phyloP scores from a whole-genome alignment of 2,888 invertebrate genomes.

The Julus scanicus region DNA sequence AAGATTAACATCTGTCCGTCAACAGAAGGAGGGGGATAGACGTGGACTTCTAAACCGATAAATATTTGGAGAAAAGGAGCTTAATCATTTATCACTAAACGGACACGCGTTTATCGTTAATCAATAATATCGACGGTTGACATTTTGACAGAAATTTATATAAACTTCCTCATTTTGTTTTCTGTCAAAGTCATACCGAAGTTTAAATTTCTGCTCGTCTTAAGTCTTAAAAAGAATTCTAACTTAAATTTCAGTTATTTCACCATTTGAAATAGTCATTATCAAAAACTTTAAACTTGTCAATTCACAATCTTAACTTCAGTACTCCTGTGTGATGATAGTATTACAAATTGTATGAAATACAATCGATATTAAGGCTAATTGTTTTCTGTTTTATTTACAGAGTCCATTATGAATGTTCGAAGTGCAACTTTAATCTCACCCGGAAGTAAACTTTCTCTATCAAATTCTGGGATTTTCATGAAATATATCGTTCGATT shows the following conservation, averaged over 20 bases:
- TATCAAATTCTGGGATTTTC: not conserved
- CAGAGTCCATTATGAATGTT: not conserved
- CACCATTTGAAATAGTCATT: no score
- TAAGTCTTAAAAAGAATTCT: no score
- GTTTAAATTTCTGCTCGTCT: no score
- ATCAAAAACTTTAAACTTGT: no score
- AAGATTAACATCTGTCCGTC: not conserved
- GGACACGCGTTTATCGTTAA: not conserved
- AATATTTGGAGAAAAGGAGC: not conserved
- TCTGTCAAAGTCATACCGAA: not conserved
- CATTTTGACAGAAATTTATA: conserved; percentile 22
- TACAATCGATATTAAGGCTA: not conserved
- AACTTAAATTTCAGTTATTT: no score
- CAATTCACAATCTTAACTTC: no score
- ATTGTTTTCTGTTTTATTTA: not conserved
- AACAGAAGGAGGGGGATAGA: no score
- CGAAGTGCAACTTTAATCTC: not conserved
- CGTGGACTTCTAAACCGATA: not conserved
- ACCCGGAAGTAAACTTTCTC: not conserved
- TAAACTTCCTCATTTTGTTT: conserved; percentile 1
- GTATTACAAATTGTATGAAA: no score
- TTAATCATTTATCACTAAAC: not conserved
- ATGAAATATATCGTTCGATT: no score
- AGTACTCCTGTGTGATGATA: no score
- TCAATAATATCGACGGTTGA: not conserved